Conservation (phyloP, 2,888 invertebrate species). For the Tetranychus truncatus region DNA sequence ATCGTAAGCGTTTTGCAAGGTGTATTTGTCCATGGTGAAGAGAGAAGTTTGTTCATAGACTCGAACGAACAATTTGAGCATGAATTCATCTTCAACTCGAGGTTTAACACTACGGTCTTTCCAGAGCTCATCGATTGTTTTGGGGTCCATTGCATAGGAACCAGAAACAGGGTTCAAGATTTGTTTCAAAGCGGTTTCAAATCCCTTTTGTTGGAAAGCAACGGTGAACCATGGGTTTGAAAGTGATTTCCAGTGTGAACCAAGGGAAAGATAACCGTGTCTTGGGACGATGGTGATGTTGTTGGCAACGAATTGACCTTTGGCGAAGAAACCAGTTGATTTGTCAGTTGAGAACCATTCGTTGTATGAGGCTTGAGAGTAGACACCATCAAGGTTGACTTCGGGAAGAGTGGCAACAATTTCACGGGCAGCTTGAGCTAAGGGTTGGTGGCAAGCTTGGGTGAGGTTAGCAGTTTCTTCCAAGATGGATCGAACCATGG, state of each 20-base stretch:
- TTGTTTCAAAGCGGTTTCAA: not conserved
- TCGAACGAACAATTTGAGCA: slow-evolving; percentile 21
- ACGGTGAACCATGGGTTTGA: not conserved
- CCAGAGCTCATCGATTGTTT: not conserved
- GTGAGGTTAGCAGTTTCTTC: slow-evolving; percentile 27
- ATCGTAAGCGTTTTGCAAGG: too few species aligned
- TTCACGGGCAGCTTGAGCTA: slow-evolving; percentile 17
- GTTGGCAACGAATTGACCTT: slow-evolving; percentile 7
- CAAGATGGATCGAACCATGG: slow-evolving; percentile 31
- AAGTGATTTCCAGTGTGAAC: not conserved
- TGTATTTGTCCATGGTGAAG: slow-evolving; percentile 17
- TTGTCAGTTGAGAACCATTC: slow-evolving; percentile 7
- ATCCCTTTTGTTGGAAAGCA: not conserved
- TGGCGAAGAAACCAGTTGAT: not conserved
- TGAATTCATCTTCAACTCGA: slow-evolving; percentile 15
- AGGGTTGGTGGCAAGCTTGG: slow-evolving; percentile 23
- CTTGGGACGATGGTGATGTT: not conserved
- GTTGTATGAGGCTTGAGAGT: slow-evolving; percentile 14
- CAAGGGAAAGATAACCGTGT: not conserved
- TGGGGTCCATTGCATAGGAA: too few species aligned
- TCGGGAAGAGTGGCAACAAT: slow-evolving; percentile 16
- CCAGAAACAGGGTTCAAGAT: too few species aligned
- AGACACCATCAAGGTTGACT: slow-evolving; percentile 14
- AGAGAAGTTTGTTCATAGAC: slow-evolving; percentile 22
- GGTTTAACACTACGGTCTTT: too few species aligned